Conservation (phyloP, 1,140 invertebrate genomes). For the Brachionus sp. region DNA sequence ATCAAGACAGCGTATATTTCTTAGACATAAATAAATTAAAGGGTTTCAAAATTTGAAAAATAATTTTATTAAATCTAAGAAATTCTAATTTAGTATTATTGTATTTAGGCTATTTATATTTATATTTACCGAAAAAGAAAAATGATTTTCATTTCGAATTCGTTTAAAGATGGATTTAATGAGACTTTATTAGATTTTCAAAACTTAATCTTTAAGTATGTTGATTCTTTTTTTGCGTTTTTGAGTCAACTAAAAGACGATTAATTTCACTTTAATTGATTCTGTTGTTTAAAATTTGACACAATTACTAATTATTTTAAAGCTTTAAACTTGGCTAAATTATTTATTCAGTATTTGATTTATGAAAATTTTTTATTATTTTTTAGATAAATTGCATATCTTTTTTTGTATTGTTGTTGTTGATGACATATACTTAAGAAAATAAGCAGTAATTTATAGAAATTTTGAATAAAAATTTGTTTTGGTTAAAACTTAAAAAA, state of each 20-base stretch:
- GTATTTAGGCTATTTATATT: constrained; percentile 4
- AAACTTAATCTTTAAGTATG: neutral
- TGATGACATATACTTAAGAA: no score
- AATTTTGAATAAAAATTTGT: no score
- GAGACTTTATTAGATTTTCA: neutral
- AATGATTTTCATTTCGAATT: neutral
- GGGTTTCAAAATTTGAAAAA: neutral
- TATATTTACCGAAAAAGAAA: neutral
- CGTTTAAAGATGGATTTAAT: neutral
- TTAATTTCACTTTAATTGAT: neutral
- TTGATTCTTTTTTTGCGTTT: neutral
- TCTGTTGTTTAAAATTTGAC: neutral
- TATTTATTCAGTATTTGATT: neutral
- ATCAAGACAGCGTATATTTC: neutral
- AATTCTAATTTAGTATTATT: neutral
- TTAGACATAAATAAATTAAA: constrained; percentile 1
- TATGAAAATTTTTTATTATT: neutral
- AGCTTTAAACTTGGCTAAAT: no score
- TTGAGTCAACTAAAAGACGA: neutral
- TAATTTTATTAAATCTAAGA: neutral
- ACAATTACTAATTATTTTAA: neutral
- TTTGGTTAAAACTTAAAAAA: no score
- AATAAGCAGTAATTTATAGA: no score
- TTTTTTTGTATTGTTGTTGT: no score
- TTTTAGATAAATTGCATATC: no score